Evolutionary conservation across 92 coral and sea anemone species (phyloP), one percentile per base, ranked within the genome.

Genomic region (Actinostola sp.): DNA sequence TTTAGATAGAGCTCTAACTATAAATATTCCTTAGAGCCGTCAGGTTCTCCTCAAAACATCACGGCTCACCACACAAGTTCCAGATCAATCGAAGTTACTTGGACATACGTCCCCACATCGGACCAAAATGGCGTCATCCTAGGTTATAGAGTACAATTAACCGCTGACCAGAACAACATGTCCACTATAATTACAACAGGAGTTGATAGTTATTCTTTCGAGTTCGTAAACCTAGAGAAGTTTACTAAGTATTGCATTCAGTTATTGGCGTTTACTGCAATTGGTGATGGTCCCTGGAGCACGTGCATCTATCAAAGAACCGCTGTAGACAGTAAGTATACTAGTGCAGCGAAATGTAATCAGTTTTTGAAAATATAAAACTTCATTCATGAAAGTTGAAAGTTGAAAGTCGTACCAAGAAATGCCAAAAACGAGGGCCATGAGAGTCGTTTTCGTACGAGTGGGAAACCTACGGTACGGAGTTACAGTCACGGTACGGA

Each of bases 211-310:
- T 51, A 50, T 17, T 44, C 61, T 23, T 43, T 55, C 27, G 41
- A 76, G 45, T 24, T 73, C 8, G 35, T 13, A 25, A 52, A 28
- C 34, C 64, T 84, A 42, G 13, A 51, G 57, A 67, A 25, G 70
- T 77, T 45, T 61, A 77, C 84, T 26, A 28, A 4, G 42, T 84
- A 84, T 72, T 77, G 75, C 33, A 58, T 84, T 25, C 56, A 64
- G 46, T 71, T 84, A 36, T 5, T 70, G 28, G 89, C 84, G 43
- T 71, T 59, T 56, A 84, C 83, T 19, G 34, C n/a, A 10, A 59
- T 11, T 8, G 89, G 89, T 0, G 80, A 76, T 43, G 89, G 89
- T 29, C 39, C 10, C 6, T 41, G 60, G 13, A 71, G 84, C 67
- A 58, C 45, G 14, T 70, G 79, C 17, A 34, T 78, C 1, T 14